Evolutionary conservation across 64 coral and sea anemone genomes (phyloP).

Genomic region (Acropora yongei): DNA sequence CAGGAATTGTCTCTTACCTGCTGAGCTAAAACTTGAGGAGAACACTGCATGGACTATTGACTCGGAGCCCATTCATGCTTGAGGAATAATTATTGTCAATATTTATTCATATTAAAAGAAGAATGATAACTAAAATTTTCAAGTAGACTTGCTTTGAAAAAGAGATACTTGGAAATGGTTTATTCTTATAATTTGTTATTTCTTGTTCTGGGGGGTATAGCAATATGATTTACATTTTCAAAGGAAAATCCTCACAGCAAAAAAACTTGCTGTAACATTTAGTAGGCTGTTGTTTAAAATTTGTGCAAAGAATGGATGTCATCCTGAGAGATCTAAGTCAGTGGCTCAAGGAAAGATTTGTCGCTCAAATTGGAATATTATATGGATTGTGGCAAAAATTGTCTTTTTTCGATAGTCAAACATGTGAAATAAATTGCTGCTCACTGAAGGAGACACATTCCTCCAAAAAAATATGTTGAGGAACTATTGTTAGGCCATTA

Average conservation of each 20-base stretch:
- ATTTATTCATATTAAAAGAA: too few relatives aligned
- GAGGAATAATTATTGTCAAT: too few relatives aligned
- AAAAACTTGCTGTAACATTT: slow-evolving; percentile 47
- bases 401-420: slow-evolving; percentile 34
- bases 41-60: too few relatives aligned
- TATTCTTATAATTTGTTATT: background rate
- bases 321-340: slow-evolving; percentile 43
- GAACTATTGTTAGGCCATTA: too few relatives aligned
- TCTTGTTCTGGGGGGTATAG: slow-evolving; percentile 78
- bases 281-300: slow-evolving; percentile 53
- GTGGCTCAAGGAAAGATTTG: slow-evolving; percentile 18
- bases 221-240: slow-evolving; percentile 67
- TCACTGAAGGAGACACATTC: background rate
- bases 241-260: slow-evolving; percentile 13
- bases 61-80: too few relatives aligned
- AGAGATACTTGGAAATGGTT: too few relatives aligned
- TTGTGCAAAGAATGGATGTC: slow-evolving; percentile 62
- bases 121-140: too few relatives aligned
- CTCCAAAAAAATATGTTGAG: too few relatives aligned
- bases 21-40: too few relatives aligned
- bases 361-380: slow-evolving; percentile 51
- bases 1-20: too few relatives aligned
- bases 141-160: too few relatives aligned
- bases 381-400: slow-evolving; percentile 57
- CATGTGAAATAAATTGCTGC: background rate